A percentile compares a stretch with the other conserved stretches of the same genome.
phyloP scores from a whole-genome alignment of 1,140 invertebrate species.

The Caenorhabditis tropicalis region DNA sequence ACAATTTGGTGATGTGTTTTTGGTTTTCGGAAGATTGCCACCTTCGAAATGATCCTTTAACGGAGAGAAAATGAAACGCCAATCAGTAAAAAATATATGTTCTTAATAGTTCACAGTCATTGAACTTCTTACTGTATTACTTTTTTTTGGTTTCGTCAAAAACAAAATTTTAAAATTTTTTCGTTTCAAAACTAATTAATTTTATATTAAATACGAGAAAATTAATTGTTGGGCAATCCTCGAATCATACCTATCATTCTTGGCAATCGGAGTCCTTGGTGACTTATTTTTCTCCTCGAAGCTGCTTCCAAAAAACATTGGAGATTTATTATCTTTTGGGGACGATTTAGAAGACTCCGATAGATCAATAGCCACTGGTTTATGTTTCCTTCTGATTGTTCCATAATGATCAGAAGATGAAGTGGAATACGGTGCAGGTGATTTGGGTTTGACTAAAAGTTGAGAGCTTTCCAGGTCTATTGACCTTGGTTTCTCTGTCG shows the following conservation, averaged over 20 bases:
- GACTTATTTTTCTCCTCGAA: slow-evolving; percentile 1
- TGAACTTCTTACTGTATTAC: no score
- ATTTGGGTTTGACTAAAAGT: slow-evolving; percentile 37
- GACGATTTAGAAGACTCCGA: not conserved
- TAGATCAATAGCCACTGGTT: slow-evolving; percentile 3
- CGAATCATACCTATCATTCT: not conserved
- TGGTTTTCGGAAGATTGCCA: no score
- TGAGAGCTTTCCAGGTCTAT: slow-evolving; percentile 42
- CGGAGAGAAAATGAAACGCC: no score
- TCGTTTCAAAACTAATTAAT: no score
- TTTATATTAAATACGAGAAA: no score
- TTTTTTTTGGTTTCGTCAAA: no score
- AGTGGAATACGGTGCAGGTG: slow-evolving; percentile 35
- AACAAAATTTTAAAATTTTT: no score
- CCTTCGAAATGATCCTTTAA: no score
- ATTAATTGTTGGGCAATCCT: no score
- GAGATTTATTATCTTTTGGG: not conserved
- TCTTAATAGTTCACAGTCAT: no score
- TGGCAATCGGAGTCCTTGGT: not conserved
- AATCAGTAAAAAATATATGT: no score
- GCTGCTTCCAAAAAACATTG: not conserved
- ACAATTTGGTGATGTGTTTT: no score
- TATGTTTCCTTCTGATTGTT: slow-evolving; percentile 43
- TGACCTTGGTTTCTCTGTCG: not conserved
- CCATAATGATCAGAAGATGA: slow-evolving; percentile 39